phyloP scores from a whole-genome alignment of 2,797 vertebrate species.

The Artibeus jamaicensis region DNA sequence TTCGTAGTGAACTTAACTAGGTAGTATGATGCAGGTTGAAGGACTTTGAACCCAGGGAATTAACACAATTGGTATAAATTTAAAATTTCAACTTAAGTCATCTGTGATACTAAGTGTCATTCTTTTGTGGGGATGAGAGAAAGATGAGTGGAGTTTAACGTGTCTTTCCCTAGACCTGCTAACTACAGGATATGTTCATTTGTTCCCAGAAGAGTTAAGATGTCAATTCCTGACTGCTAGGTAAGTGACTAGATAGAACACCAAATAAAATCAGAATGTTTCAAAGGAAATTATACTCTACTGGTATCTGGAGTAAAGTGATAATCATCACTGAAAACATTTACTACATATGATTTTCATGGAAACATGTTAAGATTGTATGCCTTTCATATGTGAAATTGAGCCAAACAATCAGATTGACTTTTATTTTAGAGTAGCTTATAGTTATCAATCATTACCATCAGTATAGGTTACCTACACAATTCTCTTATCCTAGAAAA shows the following conservation, averaged over 20 bases:
- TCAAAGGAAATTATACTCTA: not conserved
- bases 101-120: not conserved
- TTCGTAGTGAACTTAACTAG: not conserved
- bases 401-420: constrained; percentile 2
- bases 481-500: not conserved
- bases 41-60: not conserved
- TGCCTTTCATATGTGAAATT: not conserved
- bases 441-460: not conserved
- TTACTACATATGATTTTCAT: not conserved
- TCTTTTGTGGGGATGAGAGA: not conserved
- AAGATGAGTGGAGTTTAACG: not conserved
- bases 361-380: not conserved
- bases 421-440: constrained; percentile 35
- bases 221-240: not conserved
- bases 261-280: not conserved
- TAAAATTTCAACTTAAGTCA: not conserved
- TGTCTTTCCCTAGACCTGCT: not conserved
- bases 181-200: not conserved
- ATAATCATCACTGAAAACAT: not conserved
- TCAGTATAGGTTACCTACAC: not conserved
- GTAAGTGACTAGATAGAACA: not conserved
- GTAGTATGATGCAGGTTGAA: not conserved
- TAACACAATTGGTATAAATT: not conserved
- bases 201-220: not conserved
- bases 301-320: not conserved